A percentile compares a stretch with the other conserved stretches of the same genome.
phyloP scores from a whole-genome alignment of 1,140 invertebrate genomes.

The Globodera ellingtonae region DNA sequence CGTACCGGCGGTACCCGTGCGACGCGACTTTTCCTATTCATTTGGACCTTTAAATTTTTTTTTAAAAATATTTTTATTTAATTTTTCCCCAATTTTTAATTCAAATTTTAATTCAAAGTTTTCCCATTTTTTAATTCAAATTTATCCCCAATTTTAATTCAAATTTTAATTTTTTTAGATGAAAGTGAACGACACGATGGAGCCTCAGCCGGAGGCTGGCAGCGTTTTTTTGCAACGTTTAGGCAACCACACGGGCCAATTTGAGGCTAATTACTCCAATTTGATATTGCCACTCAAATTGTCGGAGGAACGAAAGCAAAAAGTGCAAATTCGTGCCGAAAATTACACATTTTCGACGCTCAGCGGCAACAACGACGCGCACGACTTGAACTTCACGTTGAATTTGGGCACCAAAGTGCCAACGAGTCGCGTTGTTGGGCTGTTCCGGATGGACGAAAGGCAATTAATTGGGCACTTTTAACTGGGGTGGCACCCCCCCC shows the following conservation, averaged over 20 bases:
- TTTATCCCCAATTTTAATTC: not conserved
- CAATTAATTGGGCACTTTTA: conserved; percentile 21
- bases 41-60: too few relatives aligned
- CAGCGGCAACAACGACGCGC: conserved; percentile 8
- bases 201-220: conserved; percentile 38
- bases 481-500: not conserved
- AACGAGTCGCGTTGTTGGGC: conserved; percentile 32
- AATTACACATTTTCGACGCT: conserved; percentile 41
- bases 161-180: conserved; percentile 24
- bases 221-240: conserved; percentile 47
- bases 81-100: too few relatives aligned
- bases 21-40: too few relatives aligned
- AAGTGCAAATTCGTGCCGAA: conserved; percentile 47
- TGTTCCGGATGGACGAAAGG: conserved; percentile 15
- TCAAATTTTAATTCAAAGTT: not conserved
- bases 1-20: too few relatives aligned
- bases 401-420: conserved; percentile 13
- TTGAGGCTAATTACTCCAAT: conserved; percentile 16
- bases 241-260: conserved; percentile 33
- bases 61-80: too few relatives aligned
- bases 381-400: conserved; percentile 14
- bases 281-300: conserved; percentile 9
- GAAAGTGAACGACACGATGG: conserved; percentile 52
- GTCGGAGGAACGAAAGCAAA: conserved; percentile 28
- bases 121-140: not conserved